These are phyloP conservation scores for Poliocrania exsul DNA, from an alignment of 2,797 vertebrate genomes.

Conservation along the genomic window DNA sequence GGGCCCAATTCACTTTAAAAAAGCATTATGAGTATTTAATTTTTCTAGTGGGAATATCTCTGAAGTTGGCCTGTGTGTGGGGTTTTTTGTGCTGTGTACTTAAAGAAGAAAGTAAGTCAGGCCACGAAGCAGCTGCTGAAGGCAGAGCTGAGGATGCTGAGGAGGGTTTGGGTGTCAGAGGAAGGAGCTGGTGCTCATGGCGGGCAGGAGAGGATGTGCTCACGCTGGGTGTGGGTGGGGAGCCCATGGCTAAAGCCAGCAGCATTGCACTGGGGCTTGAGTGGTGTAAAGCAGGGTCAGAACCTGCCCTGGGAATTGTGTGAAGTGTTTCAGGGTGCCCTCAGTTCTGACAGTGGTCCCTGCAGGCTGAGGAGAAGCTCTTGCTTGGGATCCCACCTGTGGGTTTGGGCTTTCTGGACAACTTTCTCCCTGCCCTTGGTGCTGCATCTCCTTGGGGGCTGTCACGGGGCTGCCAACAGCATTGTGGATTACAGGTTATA, in stretches of 20 bases:
- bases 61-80: conserved; percentile 74
- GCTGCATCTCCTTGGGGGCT: neutral
- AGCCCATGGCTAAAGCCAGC: neutral
- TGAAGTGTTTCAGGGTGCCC: neutral
- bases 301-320: neutral
- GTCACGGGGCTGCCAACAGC: accelerated
- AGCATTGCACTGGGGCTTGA: neutral
- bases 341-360: neutral
- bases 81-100: conserved; percentile 66
- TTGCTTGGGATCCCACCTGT: neutral
- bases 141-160: neutral
- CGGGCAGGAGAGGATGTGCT: neutral
- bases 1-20: conserved; percentile 82
- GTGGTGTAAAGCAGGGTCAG: neutral
- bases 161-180: neutral
- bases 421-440: neutral
- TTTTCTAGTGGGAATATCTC: conserved; percentile 83
- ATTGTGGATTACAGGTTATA: neutral
- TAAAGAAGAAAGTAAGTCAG: conserved; percentile 6
- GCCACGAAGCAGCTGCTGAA: neutral
- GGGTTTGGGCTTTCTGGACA: neutral
- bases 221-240: neutral
- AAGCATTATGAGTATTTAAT: conserved; percentile 85
- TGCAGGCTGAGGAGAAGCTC: neutral
- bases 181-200: neutral